Evolutionary conservation across 2,888 invertebrate genomes (phyloP).

Genomic region (Halocaridina rubra): DNA sequence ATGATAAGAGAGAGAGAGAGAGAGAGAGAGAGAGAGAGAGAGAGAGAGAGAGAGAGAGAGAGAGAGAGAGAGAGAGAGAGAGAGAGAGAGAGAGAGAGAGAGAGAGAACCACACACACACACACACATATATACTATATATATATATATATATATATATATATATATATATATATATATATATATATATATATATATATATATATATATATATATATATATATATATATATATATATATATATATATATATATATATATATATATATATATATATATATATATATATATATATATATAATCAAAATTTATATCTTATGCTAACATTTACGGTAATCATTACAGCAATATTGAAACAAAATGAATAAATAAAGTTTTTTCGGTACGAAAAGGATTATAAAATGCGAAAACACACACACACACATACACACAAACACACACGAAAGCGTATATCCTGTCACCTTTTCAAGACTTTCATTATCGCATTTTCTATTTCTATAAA

Average conservation of each 20-base stretch:
- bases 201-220: background rate
- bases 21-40: background rate
- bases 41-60: conserved; percentile 12
- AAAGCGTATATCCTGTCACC: no score
- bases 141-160: background rate
- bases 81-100: background rate
- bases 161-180: background rate
- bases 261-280: conserved; percentile 34
- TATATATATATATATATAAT: no score
- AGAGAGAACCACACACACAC: background rate
- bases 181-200: background rate
- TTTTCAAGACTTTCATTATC: no score
- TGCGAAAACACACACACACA: no score
- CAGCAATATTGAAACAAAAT: no score
- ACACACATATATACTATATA: background rate
- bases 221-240: conserved; percentile 9
- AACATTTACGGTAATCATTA: background rate
- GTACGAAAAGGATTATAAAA: no score
- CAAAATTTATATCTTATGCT: background rate
- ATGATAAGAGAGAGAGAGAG: background rate
- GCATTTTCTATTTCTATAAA: no score
- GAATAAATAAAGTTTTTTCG: no score
- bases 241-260: conserved; percentile 28
- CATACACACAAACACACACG: no score
- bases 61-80: background rate